phyloP scores from a whole-genome alignment of 2,797 vertebrate genomes.

The Chrosomus eos region DNA sequence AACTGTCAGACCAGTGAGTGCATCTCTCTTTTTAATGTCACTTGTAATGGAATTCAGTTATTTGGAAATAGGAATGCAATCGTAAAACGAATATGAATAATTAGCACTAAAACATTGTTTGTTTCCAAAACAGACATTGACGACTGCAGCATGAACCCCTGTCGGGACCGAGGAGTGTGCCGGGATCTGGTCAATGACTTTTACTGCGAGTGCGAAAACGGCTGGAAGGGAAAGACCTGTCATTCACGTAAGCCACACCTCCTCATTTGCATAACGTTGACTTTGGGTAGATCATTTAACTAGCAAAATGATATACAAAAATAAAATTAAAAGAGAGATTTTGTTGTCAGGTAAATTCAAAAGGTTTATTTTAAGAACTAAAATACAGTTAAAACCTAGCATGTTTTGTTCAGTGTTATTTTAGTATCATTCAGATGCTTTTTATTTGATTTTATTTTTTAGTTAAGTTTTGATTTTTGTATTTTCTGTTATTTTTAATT shows the following conservation, averaged over 20 bases:
- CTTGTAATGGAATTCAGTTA: background rate
- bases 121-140: constrained; percentile 86
- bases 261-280: background rate
- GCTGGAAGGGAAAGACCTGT: constrained; percentile 99
- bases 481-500: background rate
- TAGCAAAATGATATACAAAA: background rate
- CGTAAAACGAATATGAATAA: background rate
- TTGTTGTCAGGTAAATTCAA: background rate
- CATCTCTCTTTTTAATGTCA: background rate
- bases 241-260: constrained; percentile 89
- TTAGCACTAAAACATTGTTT: background rate
- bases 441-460: background rate
- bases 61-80: background rate
- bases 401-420: background rate
- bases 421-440: background rate
- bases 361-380: background rate
- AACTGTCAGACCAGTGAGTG: constrained; percentile 95
- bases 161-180: constrained; percentile 94
- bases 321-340: background rate
- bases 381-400: background rate
- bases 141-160: constrained; percentile 94
- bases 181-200: constrained; percentile 98
- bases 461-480: background rate
- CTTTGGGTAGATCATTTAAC: background rate
- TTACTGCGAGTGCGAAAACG: constrained; percentile 98